Conservation (phyloP, 1,140 invertebrate genomes). For the Bactericera cockerelli region DNA sequence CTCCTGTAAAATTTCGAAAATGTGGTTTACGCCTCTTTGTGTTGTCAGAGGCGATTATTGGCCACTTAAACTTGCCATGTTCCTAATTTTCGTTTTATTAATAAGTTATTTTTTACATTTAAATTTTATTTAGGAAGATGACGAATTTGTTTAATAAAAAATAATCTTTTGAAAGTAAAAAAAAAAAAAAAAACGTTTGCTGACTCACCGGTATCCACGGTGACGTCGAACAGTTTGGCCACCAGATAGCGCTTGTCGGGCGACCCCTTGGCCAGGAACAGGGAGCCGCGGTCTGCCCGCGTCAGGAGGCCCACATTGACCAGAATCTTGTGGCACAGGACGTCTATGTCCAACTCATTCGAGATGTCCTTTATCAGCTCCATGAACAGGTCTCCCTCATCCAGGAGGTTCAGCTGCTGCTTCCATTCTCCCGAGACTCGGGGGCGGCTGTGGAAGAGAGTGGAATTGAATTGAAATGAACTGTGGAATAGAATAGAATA, state of each 20-base stretch:
- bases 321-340: slow-evolving; percentile 84
- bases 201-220: slow-evolving; percentile 63
- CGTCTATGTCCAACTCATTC: slow-evolving; percentile 83
- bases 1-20: too few species aligned
- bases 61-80: too few species aligned
- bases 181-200: too few species aligned
- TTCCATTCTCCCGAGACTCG: slow-evolving; percentile 26
- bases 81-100: too few species aligned
- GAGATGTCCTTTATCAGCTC: slow-evolving; percentile 83
- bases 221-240: slow-evolving; percentile 83
- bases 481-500: too few species aligned
- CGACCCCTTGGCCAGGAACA: slow-evolving; percentile 72
- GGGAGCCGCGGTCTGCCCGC: slow-evolving; percentile 66
- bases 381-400: slow-evolving; percentile 76
- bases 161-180: too few species aligned
- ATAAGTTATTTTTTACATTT: too few species aligned
- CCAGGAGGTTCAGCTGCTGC: slow-evolving; percentile 42
- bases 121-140: too few species aligned
- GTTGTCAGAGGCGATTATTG: too few species aligned
- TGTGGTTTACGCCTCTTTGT: too few species aligned
- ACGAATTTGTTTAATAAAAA: too few species aligned
- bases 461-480: too few species aligned
- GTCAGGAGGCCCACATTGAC: slow-evolving; percentile 79
- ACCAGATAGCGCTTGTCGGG: slow-evolving; percentile 59
- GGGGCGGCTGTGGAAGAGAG: slow-evolving; percentile 15